A percentile compares a stretch with the other conserved stretches of the same genome.
Evolutionary conservation across 1,140 invertebrate genomes (phyloP).

Genomic region (Probaryconus sp.): DNA sequence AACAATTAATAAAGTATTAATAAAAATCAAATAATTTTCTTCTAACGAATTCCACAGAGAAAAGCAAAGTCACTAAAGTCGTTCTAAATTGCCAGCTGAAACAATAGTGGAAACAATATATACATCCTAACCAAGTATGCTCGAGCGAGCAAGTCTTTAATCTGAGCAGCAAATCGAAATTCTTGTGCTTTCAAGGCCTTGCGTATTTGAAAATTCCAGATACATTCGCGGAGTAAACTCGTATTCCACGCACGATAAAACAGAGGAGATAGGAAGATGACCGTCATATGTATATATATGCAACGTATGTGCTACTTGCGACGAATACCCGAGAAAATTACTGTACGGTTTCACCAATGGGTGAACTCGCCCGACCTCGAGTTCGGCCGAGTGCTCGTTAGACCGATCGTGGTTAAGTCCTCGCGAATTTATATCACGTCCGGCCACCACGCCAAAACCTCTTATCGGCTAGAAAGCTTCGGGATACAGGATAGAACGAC

Average conservation of each 20-base stretch:
- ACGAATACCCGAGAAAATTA: constrained; percentile 68
- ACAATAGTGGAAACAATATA: no score
- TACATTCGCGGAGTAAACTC: not conserved
- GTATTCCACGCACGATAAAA: constrained; percentile 27
- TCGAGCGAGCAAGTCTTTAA: no score
- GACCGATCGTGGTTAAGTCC: constrained; percentile 69
- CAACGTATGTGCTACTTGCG: constrained; percentile 48
- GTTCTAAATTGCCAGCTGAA: no score
- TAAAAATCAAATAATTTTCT: no score
- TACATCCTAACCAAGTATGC: no score
- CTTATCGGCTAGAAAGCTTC: constrained; percentile 64
- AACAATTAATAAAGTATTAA: no score
- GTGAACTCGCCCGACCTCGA: constrained; percentile 64
- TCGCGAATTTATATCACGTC: constrained; percentile 69
- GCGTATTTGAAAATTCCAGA: not conserved
- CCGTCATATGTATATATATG: constrained; percentile 50
- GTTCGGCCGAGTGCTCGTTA: constrained; percentile 66
- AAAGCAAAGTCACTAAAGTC: no score
- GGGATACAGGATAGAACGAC: constrained; percentile 49
- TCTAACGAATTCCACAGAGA: no score
- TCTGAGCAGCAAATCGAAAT: no score
- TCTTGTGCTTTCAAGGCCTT: no score
- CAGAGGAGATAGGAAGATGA: constrained; percentile 27
- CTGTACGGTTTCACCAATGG: constrained; percentile 66
- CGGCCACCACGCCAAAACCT: constrained; percentile 51